Percentiles rank a stretch among this genome's conserved stretches.
These are phyloP conservation scores for Hydrolagus affinis DNA, from an alignment of 2,113 vertebrate genomes.

Conservation along the genomic window DNA sequence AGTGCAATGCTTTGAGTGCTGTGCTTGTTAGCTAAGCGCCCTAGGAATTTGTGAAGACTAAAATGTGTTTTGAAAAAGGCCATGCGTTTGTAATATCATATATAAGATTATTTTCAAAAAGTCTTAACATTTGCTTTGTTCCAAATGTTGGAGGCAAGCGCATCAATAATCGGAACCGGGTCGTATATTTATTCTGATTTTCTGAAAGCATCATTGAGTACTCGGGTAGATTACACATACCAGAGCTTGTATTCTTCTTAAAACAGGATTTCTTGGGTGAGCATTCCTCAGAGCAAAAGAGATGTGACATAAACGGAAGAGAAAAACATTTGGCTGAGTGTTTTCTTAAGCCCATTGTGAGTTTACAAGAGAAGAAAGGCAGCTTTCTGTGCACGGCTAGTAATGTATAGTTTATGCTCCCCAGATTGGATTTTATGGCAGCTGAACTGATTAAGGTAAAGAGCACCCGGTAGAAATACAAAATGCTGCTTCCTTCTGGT, in stretches of 20 bases:
- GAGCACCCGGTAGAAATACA: neutral
- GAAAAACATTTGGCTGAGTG: neutral
- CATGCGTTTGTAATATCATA: neutral
- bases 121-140: neutral
- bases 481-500: neutral
- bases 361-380: neutral
- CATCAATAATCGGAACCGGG: neutral
- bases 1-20: neutral
- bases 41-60: neutral
- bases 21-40: neutral
- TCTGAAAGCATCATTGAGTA: neutral
- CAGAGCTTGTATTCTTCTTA: neutral
- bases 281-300: neutral
- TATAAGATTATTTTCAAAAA: neutral
- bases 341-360: neutral
- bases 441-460: neutral
- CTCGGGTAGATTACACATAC: neutral
- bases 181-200: neutral
- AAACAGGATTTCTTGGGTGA: neutral
- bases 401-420: neutral
- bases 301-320: slow-evolving; percentile 12
- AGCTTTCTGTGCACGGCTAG: neutral
- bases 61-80: neutral
- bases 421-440: neutral
- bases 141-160: neutral